Evolutionary conservation across 2,888 invertebrate species (phyloP), one percentile per base, ranked within the genome.

Genomic region (Hyles lineata): DNA sequence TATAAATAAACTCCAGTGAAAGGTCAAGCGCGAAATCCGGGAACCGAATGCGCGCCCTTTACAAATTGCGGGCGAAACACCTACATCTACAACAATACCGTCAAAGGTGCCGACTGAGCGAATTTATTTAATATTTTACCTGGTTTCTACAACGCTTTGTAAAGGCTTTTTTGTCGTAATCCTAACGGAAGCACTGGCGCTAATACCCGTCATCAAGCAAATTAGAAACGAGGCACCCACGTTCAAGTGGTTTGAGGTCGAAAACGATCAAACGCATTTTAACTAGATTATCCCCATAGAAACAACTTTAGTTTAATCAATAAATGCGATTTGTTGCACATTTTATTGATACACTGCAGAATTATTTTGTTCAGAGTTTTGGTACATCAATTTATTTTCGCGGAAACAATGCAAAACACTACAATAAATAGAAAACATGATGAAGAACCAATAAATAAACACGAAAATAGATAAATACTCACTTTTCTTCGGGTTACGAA

Each of bases 181-280:
- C 85, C 90, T 89, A 81, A 95, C 90, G 74, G 92, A 89, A 80
- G 95, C 95, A 86, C 89, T 93, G 78, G 94, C 95, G 79, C 85
- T 89, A 79, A 95, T 88, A 79, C 95, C 95, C 86, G 94, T 95
- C 95, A 95, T 95, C 87, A 92, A 93, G 84, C 75, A 80, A 81
- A 80, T 77, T 79, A 78, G 70, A 76, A 81, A 79, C 62, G 76
- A 82, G 77, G 77, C 80, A 80, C 83, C 77, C 77, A 78, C 82
- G 78, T 82, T 80, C 79, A 77, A 75, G 67, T 67, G 11, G 72
- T 70, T 74, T 70, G 32, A 32, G 70, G 9, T 35, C 71, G 71
- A 63, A 72, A 79, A 76, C 74, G 79, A 75, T 78, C 77, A 76
- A 76, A 74, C 75, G 77, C 82, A 79, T 80, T 78, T 76, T 75